Conservation (phyloP, 1,140 invertebrate genomes). For the Dufourea novaeangliae region DNA sequence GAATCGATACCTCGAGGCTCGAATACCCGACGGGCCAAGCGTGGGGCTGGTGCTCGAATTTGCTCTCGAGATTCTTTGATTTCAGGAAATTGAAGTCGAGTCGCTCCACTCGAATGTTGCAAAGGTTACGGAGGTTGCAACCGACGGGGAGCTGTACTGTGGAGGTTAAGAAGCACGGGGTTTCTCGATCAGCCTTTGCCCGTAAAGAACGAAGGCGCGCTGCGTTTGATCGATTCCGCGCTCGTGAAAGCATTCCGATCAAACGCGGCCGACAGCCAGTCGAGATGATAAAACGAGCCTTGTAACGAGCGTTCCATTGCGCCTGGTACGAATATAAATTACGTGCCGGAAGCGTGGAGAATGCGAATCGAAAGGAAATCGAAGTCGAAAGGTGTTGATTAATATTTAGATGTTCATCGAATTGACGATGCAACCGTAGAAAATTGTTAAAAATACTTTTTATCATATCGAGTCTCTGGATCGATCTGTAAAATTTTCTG, state of each 20-base stretch:
- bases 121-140: too few relatives aligned
- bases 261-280: neutral
- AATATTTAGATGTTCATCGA: too few relatives aligned
- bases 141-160: neutral
- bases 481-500: too few relatives aligned
- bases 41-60: slow-evolving; percentile 41
- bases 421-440: too few relatives aligned
- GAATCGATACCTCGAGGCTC: slow-evolving; percentile 11
- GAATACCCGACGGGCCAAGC: too few relatives aligned
- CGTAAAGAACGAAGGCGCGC: slow-evolving; percentile 3
- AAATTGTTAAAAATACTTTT: too few relatives aligned
- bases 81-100: slow-evolving; percentile 56
- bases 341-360: neutral
- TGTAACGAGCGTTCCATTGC: neutral
- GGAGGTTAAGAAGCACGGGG: slow-evolving; percentile 33
- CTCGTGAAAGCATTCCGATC: slow-evolving; percentile 4
- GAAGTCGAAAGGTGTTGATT: too few relatives aligned
- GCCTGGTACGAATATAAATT: neutral
- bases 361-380: too few relatives aligned
- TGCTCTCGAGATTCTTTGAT: slow-evolving; percentile 56
- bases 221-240: slow-evolving; percentile 22
- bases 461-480: too few relatives aligned
- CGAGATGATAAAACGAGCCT: neutral
- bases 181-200: slow-evolving; percentile 10
- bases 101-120: too few relatives aligned